These are phyloP conservation scores for Eospalax fontanierii DNA, from an alignment of 2,797 vertebrate species.

Conservation along the genomic window DNA sequence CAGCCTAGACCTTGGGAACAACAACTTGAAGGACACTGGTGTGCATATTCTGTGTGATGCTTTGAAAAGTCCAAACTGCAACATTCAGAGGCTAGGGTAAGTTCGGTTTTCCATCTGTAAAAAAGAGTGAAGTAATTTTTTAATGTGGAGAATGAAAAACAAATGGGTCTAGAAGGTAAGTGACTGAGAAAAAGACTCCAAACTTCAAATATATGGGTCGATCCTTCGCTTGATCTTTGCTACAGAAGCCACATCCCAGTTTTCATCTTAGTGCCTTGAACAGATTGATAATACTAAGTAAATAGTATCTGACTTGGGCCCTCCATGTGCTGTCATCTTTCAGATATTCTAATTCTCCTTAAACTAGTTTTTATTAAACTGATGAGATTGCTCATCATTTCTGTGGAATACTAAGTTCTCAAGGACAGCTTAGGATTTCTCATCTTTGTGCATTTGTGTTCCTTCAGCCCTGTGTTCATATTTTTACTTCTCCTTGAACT, in stretches of 20 bases:
- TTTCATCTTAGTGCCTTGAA: background rate
- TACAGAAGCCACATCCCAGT: background rate
- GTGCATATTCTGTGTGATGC: conserved; percentile 78
- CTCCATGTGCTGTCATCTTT: background rate
- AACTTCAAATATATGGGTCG: conserved; percentile 20
- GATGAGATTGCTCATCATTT: conserved; percentile 29
- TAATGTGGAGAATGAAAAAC: background rate
- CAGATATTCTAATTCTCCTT: conserved; percentile 31
- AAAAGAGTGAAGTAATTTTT: conserved; percentile 36
- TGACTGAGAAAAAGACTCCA: conserved; percentile 61
- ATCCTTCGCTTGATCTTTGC: background rate
- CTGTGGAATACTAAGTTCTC: conserved; percentile 39
- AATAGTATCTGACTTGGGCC: background rate
- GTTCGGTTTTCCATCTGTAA: conserved; percentile 46
- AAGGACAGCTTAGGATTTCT: background rate
- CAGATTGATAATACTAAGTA: background rate
- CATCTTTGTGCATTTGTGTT: background rate
- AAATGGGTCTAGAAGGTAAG: conserved; percentile 31
- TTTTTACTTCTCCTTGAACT: conserved; percentile 20
- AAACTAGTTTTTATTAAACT: conserved; percentile 38
- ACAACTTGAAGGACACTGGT: conserved; percentile 78
- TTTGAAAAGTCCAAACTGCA: conserved; percentile 78
- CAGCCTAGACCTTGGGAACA: conserved; percentile 80
- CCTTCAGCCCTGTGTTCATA: background rate
- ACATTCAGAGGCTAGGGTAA: conserved; percentile 80